phyloP scores from a whole-genome alignment of 2,113 vertebrate genomes.

The Syngnathus scovelli region DNA sequence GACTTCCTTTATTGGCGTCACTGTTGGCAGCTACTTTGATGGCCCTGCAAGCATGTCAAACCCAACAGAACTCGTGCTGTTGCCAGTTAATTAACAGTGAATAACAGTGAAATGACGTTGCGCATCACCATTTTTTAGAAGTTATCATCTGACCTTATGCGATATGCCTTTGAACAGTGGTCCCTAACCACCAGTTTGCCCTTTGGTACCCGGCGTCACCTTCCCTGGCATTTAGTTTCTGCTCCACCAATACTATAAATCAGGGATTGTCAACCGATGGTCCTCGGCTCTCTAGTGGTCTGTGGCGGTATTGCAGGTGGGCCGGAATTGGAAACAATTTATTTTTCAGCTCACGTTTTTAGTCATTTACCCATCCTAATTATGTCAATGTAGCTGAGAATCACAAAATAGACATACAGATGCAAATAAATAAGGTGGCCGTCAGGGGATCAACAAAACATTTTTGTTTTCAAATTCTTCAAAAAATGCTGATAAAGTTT shows the following conservation, averaged over 20 bases:
- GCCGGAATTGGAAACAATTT: no score
- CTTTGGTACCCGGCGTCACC: no score
- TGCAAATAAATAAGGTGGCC: no score
- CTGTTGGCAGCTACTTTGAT: slow-evolving; percentile 32
- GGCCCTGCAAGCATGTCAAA: neutral
- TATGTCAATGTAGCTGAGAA: no score
- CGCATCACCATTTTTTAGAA: neutral
- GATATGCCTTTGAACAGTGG: neutral
- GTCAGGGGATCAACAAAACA: no score
- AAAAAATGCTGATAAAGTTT: no score
- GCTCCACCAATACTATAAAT: neutral
- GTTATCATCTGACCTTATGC: neutral
- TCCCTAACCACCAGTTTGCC: no score
- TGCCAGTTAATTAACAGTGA: slow-evolving; percentile 6
- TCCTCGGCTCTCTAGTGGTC: neutral
- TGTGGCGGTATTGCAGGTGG: no score
- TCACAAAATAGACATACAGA: no score
- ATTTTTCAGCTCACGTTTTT: no score
- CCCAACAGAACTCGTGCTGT: neutral
- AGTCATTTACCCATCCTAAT: no score
- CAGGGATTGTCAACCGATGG: neutral
- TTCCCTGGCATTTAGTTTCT: no score
- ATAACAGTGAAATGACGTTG: neutral
- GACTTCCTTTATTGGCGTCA: slow-evolving; percentile 16
- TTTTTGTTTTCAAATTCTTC: neutral